phyloP scores from a whole-genome alignment of 1,140 invertebrate species.

The Leptoteleia sp. region DNA sequence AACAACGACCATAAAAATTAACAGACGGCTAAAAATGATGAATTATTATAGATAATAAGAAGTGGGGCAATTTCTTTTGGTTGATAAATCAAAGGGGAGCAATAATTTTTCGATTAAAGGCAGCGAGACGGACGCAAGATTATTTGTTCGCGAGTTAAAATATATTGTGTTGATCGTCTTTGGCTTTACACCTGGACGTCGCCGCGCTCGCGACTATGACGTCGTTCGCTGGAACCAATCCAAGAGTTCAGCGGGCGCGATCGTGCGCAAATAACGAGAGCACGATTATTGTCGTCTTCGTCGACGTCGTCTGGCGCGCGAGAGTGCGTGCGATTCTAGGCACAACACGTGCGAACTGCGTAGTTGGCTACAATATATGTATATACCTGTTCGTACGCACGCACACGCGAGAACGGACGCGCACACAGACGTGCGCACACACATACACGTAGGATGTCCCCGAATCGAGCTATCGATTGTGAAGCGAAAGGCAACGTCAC shows the following conservation, averaged over 20 bases:
- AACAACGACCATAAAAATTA: too few relatives aligned
- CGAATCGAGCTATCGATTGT: slow-evolving; percentile 48
- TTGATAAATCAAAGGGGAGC: too few relatives aligned
- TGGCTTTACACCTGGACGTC: slow-evolving; percentile 46
- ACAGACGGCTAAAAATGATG: too few relatives aligned
- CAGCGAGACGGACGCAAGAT: not conserved
- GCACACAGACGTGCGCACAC: not conserved
- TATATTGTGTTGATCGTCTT: slow-evolving; percentile 17
- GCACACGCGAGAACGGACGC: too few relatives aligned
- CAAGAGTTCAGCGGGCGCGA: slow-evolving; percentile 59
- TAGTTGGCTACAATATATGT: slow-evolving; percentile 21
- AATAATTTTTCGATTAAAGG: too few relatives aligned
- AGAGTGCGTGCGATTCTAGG: slow-evolving; percentile 56
- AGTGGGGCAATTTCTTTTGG: too few relatives aligned
- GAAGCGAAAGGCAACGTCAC: slow-evolving; percentile 33
- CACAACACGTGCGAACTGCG: slow-evolving; percentile 63
- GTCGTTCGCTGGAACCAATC: slow-evolving; percentile 57
- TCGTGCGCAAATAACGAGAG: slow-evolving; percentile 63
- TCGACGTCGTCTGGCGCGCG: slow-evolving; percentile 41
- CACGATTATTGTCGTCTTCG: slow-evolving; percentile 52
- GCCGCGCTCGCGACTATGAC: slow-evolving; percentile 37
- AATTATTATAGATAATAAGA: too few relatives aligned
- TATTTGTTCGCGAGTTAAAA: slow-evolving; percentile 20
- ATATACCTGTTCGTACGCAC: not conserved
- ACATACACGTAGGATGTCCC: slow-evolving; percentile 28